Conservation (phyloP, 1,140 invertebrate genomes). For the Parasteatoda tepidariorum region DNA sequence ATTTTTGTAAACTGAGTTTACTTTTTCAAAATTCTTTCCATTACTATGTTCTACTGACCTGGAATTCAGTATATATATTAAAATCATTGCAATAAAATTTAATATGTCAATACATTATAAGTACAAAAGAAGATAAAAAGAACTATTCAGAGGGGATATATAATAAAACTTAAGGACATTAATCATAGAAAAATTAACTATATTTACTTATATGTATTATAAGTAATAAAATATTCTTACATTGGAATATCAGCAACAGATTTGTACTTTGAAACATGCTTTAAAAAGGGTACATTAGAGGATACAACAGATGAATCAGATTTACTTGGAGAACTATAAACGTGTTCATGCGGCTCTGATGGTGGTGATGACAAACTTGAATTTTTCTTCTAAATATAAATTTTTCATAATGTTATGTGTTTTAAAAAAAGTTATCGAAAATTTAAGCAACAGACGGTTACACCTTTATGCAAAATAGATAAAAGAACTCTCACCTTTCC, state of each 20-base stretch:
- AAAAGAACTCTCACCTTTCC: no score
- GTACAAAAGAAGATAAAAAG: no score
- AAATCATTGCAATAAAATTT: no score
- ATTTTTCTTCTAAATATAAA: conserved; percentile 32
- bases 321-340: not conserved
- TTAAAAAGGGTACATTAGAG: not conserved
- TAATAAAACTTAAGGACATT: not conserved
- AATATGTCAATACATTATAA: no score
- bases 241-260: conserved; percentile 37
- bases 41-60: not conserved
- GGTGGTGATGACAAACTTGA: no score
- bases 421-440: not conserved
- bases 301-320: not conserved
- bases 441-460: not conserved
- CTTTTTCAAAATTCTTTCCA: not conserved
- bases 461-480: no score
- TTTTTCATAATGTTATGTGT: not conserved
- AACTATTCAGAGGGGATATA: no score
- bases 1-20: not conserved
- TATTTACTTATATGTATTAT: not conserved
- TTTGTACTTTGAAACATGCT: conserved; percentile 27
- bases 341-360: no score
- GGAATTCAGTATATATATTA: no score
- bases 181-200: not conserved
- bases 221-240: conserved; percentile 11